Evolutionary conservation across 2,888 invertebrate species (phyloP).

Genomic region (Bembecia ichneumoniformis): DNA sequence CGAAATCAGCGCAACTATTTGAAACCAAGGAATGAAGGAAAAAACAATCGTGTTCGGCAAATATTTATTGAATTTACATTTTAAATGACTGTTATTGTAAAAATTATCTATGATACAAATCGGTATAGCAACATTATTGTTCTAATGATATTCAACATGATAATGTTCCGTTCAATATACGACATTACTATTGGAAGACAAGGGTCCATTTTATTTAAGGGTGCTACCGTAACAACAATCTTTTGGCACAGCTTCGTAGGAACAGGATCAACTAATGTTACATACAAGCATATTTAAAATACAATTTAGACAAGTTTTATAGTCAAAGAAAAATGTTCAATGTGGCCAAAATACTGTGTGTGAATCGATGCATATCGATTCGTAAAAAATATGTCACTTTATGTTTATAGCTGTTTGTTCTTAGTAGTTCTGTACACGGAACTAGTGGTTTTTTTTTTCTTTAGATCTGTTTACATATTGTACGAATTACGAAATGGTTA

Average conservation of each 20-base stretch:
- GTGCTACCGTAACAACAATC: conserved; percentile 28
- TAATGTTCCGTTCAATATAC: conserved; percentile 12
- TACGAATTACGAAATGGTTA: too few species aligned
- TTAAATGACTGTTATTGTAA: conserved; percentile 57
- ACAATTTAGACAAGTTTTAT: too few species aligned
- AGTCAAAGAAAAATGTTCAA: too few species aligned
- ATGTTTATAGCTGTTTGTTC: too few species aligned
- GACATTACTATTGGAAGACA: conserved; percentile 54
- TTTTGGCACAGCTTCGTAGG: conserved; percentile 61
- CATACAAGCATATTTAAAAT: conserved; percentile 4
- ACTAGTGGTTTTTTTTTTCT: too few species aligned
- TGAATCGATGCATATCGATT: too few species aligned
- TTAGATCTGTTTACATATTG: too few species aligned
- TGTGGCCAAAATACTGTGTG: too few species aligned
- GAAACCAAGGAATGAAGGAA: conserved; percentile 30
- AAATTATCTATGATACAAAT: conserved; percentile 54
- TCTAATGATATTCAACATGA: conserved; percentile 29
- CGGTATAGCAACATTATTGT: conserved; percentile 51
- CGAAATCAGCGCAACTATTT: conserved; percentile 48
- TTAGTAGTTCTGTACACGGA: too few species aligned
- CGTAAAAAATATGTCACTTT: too few species aligned
- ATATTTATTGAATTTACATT: conserved; percentile 61
- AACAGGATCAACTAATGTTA: conserved; percentile 48
- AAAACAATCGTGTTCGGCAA: conserved; percentile 41
- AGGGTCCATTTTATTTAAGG: conserved; percentile 39